Evolutionary conservation across 2,113 vertebrate genomes (phyloP).

Genomic region (Taurulus bubalis): DNA sequence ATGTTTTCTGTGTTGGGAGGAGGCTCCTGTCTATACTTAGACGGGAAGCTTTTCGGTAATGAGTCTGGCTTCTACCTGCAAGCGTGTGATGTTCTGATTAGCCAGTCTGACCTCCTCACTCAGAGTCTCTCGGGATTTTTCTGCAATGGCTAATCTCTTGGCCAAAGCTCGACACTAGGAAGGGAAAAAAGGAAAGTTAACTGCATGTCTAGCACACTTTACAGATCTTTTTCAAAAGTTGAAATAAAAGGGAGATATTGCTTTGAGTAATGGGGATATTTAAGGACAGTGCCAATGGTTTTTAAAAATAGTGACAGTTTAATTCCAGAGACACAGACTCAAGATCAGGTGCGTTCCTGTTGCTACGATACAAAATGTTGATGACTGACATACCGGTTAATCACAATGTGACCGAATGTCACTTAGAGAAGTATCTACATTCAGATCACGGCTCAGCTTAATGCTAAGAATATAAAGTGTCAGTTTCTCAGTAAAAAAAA

Average conservation of each 20-base stretch:
- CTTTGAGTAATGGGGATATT: conserved; percentile 14
- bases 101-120: conserved; percentile 88
- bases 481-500: conserved; percentile 10
- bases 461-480: conserved; percentile 27
- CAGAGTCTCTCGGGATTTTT: conserved; percentile 90
- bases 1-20: not conserved
- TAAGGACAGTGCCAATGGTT: conserved; percentile 3
- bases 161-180: conserved; percentile 94
- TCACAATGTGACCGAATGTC: conserved; percentile 5
- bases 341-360: conserved; percentile 17
- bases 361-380: conserved; percentile 21
- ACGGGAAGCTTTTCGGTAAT: not conserved
- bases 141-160: conserved; percentile 92
- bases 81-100: conserved; percentile 90
- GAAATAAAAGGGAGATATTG: conserved; percentile 10
- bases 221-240: conserved; percentile 13
- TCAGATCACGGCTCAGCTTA: conserved; percentile 7
- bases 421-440: conserved; percentile 19
- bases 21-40: not conserved
- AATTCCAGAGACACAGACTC: conserved; percentile 16
- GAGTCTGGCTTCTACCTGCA: conserved; percentile 86
- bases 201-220: not conserved
- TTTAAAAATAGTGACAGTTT: conserved; percentile 34
- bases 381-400: conserved; percentile 31
- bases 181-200: conserved; percentile 1